These are phyloP conservation scores for Megalops cyprinoides DNA, from an alignment of 2,797 vertebrate species.

Conservation along the genomic window DNA sequence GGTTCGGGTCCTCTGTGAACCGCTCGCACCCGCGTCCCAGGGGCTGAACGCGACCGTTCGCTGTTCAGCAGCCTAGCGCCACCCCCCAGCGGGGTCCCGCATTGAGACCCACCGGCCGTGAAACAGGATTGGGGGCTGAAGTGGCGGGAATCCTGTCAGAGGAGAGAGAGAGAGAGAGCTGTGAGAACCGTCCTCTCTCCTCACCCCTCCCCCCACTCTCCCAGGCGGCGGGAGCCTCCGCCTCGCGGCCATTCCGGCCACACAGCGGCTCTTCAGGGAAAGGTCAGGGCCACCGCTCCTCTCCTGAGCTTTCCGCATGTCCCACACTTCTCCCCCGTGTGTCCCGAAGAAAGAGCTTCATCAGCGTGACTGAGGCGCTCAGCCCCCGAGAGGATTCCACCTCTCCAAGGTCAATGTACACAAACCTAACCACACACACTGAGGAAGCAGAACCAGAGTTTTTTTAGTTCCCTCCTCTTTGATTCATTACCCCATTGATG, in stretches of 20 bases:
- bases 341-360: neutral
- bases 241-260: neutral
- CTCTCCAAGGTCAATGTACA: slow-evolving; percentile 20
- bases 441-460: neutral
- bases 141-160: slow-evolving; percentile 50
- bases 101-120: slow-evolving; percentile 51
- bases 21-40: slow-evolving; percentile 14
- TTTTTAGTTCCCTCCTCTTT: neutral
- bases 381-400: neutral
- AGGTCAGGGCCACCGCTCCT: neutral
- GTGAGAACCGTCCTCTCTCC: slow-evolving; percentile 41
- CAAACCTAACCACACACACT: neutral
- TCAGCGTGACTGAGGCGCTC: neutral
- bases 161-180: slow-evolving; percentile 35
- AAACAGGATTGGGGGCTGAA: slow-evolving; percentile 50
- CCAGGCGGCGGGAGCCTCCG: neutral
- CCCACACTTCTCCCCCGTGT: neutral
- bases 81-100: slow-evolving; percentile 37
- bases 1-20: neutral
- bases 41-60: neutral
- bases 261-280: neutral
- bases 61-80: slow-evolving; percentile 2
- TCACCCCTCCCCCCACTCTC: slow-evolving; percentile 2
- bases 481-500: slow-evolving; percentile 15
- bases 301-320: neutral